These are phyloP conservation scores for Lepisosteus osseus DNA, from an alignment of 2,113 vertebrate genomes.

Conservation along the genomic window DNA sequence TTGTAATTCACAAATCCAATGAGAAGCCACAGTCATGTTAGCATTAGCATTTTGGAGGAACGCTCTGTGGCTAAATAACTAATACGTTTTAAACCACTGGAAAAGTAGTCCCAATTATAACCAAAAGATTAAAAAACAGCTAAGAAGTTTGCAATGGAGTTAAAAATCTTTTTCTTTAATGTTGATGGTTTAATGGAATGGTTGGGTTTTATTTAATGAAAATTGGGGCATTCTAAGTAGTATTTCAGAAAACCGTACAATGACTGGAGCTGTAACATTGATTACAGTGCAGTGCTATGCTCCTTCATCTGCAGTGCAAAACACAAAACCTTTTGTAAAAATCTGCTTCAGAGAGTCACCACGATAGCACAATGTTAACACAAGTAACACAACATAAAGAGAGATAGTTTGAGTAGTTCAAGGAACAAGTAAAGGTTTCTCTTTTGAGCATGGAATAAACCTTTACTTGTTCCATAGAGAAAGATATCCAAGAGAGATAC, in stretches of 20 bases:
- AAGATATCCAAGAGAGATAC: no score
- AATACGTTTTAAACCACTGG: conserved; percentile 1
- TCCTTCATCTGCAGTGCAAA: no score
- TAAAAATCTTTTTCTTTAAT: conserved; percentile 1
- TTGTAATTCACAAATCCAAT: conserved; percentile 4
- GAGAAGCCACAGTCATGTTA: conserved; percentile 7
- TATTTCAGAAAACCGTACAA: background rate
- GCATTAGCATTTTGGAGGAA: background rate
- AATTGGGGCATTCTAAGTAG: background rate
- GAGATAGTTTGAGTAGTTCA: no score
- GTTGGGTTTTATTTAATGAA: background rate
- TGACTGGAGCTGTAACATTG: no score
- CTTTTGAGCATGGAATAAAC: no score
- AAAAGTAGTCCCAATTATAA: background rate
- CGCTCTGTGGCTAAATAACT: background rate
- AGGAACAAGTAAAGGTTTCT: no score
- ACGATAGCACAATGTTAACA: no score
- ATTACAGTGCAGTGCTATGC: no score
- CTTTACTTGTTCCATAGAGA: no score
- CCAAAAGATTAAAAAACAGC: background rate
- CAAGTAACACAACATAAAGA: no score
- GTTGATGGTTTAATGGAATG: background rate
- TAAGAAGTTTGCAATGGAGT: background rate
- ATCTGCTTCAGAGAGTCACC: no score
- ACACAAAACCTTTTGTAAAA: no score